Base-by-base conservation (phyloP, 1,140 invertebrate species). In the Apis cerana region DNA sequence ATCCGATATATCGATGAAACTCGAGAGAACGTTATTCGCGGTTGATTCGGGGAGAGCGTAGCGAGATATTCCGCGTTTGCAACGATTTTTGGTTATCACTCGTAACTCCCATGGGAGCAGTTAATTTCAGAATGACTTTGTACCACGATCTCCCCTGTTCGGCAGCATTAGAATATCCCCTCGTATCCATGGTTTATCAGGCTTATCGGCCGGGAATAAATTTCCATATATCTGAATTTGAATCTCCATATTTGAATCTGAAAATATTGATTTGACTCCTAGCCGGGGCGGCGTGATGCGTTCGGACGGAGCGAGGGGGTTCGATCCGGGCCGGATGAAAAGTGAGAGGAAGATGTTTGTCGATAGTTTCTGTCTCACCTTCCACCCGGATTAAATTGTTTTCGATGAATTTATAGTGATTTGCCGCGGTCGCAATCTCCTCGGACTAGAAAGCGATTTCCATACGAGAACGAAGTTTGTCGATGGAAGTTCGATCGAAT, bases 151-250 rank as follows among this genome's bases (percentile, higher is more conserved):
- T 83, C 84, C 83, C 75, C 71, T 61, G 78, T 88, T 88, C 62
- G 79, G 67, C 27, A 52, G 83, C 80, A 88, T 86, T 90, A 85
- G 89, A 91, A 91, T 91, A 86, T 82, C 82, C 59, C 61, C 62
- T 74, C 86, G 83, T 90, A 91, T 90, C 87, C 87, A 79, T 84
- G 84, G 89, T 90, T 91, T 90, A 91, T 90, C 90, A 90, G 87
- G 85, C 88, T 90, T 89, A 91, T 91, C 83, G 87, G 59, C 33
- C 70, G 87, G 61, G 89, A 89, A 91, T 91, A 91, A 83, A 91
- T 91, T 91, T 91, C 89, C 90, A 90, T 91, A 89, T 81, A 90
- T 90, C 85, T 88, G 90, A 89, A 89, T 86, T 85, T 65, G 88
- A 78, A 91, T 91, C 90, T 91, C 86, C 90, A 91, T 91, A 91